Evolutionary conservation across 1,140 invertebrate species (phyloP), one percentile per base, ranked within the genome.

Genomic region (Lepidotrigona ventralis): DNA sequence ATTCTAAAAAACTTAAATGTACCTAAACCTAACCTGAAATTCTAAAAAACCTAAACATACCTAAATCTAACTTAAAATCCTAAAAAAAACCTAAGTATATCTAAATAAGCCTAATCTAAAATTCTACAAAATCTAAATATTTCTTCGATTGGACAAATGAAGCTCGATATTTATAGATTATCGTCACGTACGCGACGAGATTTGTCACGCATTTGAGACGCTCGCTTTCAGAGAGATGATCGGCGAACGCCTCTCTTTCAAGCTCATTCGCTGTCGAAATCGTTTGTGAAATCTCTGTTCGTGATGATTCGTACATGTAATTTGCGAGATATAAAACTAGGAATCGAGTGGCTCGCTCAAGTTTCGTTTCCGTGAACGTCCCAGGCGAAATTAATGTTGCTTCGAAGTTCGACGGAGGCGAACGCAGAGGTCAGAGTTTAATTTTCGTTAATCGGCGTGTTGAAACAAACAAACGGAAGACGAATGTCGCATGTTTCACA

Each of bases 261-360:
- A 79, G 39, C 46, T 39, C 72, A 83, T 76, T 79, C 83, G 66
- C 56, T 29, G 4, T 39, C 39, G 39, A 39, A 39, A 39, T 39
- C 39, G 39, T 46, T 46, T 46, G 39, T 8, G 39, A 46, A 46
- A 46, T 51, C 74, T 66, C 56, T 73, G 12, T 21, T 12, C 56
- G 56, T 60, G 64, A 64, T 76, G 58, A 76, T 76, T 26, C 17
- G 23, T 51, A 26, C 14, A 23, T 39, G 29, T 58, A 26, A n/a
- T 5, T n/a, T 2, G 58, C 8, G 39, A n/a, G 74, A 76, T 51
- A 76, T 39, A 33, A 76, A 76, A 21, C 54, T 51, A 21, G 17
- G 19, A 21, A 53, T 73, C 71, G 71, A 17, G 26, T 8, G 12
- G 17, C 5, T 56, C 15, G 21, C 6, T 60, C 54, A 8, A 46